A percentile compares a stretch with the other conserved stretches of the same genome.
phyloP scores from a whole-genome alignment of 1,140 invertebrate species.

The Kradibia gibbosae region DNA sequence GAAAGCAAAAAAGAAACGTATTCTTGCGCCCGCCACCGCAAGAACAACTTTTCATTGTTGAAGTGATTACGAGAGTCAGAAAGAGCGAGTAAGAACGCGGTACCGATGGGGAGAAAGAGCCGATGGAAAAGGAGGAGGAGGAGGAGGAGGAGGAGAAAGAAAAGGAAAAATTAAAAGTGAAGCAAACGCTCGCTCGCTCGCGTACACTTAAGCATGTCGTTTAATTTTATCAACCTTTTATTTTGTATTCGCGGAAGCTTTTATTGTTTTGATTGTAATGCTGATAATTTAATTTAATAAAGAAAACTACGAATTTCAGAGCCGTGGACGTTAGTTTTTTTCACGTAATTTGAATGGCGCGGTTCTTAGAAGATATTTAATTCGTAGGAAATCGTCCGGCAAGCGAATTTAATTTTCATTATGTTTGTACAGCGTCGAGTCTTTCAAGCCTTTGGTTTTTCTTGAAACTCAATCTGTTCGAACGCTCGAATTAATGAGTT shows the following conservation, averaged over 20 bases:
- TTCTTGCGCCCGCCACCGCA: background rate
- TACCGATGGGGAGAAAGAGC: too few relatives aligned
- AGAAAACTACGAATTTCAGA: conserved; percentile 33
- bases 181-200: background rate
- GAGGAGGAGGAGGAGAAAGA: background rate
- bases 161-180: background rate
- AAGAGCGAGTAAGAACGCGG: background rate
- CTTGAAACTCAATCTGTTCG: background rate
- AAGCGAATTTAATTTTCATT: conserved; percentile 7
- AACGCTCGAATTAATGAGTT: background rate
- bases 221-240: conserved; percentile 40
- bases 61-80: conserved; percentile 17
- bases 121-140: background rate
- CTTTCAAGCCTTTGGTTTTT: background rate
- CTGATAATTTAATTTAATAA: conserved; percentile 43
- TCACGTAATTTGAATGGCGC: conserved; percentile 4
- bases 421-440: background rate
- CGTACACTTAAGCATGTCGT: conserved; percentile 41
- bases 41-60: conserved; percentile 44
- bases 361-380: background rate
- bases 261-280: conserved; percentile 41
- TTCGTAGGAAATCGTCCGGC: background rate
- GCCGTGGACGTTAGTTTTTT: background rate
- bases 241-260: conserved; percentile 41
- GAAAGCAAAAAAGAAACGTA: background rate